A percentile compares a stretch with the other conserved stretches of the same genome.
These are phyloP conservation scores for Cassiopea xamachana DNA, from an alignment of 30 jellyfish, hydroid and myxozoan species.

Conservation along the genomic window DNA sequence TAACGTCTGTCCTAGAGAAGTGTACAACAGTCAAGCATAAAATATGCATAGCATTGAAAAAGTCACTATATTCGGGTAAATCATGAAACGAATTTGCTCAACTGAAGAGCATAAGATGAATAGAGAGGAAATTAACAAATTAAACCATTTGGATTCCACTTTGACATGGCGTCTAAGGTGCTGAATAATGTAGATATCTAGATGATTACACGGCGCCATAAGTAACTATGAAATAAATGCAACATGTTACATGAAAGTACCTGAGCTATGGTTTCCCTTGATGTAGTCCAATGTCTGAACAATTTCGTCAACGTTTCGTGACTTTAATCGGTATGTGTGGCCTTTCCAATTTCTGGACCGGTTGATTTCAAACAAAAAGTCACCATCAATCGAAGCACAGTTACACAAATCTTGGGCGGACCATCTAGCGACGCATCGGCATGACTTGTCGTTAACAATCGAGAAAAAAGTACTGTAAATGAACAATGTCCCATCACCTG, in stretches of 20 bases:
- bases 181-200: background rate
- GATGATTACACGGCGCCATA: background rate
- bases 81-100: no score
- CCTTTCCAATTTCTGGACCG: constrained; percentile 22
- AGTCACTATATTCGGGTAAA: no score
- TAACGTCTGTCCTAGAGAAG: no score
- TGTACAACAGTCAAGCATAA: no score
- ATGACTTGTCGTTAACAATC: constrained; percentile 65
- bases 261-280: constrained; percentile 32
- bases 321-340: constrained; percentile 34
- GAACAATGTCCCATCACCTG: constrained; percentile 83
- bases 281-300: constrained; percentile 74
- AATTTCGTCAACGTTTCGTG: constrained; percentile 79
- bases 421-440: constrained; percentile 84
- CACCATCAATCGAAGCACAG: constrained; percentile 77
- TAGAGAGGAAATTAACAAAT: no score
- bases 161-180: no score
- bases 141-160: no score
- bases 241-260: background rate
- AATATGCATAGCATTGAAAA: no score
- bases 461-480: constrained; percentile 76
- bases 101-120: no score
- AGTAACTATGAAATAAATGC: background rate
- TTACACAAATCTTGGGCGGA: constrained; percentile 55
- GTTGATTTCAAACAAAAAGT: constrained; percentile 56